Evolutionary conservation across 2,797 vertebrate genomes (phyloP).

Genomic region (Falco novaeseelandiae): DNA sequence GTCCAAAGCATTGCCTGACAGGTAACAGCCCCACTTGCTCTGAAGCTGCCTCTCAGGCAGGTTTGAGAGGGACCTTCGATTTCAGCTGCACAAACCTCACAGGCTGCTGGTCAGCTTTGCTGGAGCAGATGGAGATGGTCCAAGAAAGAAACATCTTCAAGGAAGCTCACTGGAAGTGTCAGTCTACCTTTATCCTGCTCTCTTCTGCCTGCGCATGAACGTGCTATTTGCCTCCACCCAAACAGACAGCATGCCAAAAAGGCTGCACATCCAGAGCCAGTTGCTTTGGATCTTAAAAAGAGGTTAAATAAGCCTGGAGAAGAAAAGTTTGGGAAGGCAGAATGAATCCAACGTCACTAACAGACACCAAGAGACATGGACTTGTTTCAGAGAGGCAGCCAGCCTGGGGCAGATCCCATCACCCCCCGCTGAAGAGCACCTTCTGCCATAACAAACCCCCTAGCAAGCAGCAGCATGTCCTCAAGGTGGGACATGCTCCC

Average conservation of each 20-base stretch:
- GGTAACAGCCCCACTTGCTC: not conserved
- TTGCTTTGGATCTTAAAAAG: not conserved
- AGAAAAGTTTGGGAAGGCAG: not conserved
- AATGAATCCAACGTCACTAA: not conserved
- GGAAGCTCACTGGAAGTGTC: not conserved
- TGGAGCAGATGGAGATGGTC: not conserved
- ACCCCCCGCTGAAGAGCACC: accelerated
- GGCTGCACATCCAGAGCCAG: not conserved
- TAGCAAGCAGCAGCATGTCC: not conserved
- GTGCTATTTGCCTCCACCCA: not conserved
- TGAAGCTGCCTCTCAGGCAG: not conserved
- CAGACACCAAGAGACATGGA: not conserved
- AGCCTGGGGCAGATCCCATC: not conserved
- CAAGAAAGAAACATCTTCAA: not conserved
- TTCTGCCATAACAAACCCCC: not conserved
- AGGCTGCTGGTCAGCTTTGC: not conserved
- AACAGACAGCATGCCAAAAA: not conserved
- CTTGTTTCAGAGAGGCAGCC: not conserved
- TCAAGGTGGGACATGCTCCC: not conserved
- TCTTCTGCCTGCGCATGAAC: not conserved
- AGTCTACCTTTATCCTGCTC: not conserved
- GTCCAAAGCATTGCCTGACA: not conserved
- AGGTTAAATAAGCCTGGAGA: not conserved
- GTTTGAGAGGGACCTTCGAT: not conserved
- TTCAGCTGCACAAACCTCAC: not conserved